Evolutionary conservation across 2,797 vertebrate genomes (phyloP).

Genomic region (Anguilla obscura): DNA sequence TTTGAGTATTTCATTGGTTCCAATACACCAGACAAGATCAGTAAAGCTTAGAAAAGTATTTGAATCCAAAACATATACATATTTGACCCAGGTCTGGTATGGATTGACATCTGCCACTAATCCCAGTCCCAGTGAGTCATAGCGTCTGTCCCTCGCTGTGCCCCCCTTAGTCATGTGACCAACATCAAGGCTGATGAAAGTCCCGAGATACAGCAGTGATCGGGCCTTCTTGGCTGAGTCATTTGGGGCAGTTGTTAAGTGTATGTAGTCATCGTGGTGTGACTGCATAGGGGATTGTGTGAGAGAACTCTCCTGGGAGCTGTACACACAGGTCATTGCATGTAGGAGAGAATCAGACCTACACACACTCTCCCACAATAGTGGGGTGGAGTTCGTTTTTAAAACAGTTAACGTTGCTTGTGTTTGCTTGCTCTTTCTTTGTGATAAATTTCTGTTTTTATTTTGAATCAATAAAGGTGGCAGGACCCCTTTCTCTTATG

Average conservation of each 20-base stretch:
- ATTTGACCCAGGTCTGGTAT: background rate
- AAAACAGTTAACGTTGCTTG: conserved; percentile 37
- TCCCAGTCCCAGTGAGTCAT: background rate
- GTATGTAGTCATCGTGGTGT: background rate
- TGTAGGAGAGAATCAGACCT: background rate
- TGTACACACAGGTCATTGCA: background rate
- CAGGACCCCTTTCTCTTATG: conserved; percentile 36
- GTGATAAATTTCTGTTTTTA: conserved; percentile 32
- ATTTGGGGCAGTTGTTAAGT: background rate
- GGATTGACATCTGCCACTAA: background rate
- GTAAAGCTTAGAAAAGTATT: no score
- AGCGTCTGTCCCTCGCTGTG: background rate
- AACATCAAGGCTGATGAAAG: background rate
- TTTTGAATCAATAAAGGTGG: conserved; percentile 39
- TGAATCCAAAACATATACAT: no score
- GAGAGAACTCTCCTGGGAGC: background rate
- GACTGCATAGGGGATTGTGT: background rate
- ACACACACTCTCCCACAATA: background rate
- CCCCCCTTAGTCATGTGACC: background rate
- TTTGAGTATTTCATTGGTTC: no score
- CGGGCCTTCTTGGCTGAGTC: background rate
- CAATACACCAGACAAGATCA: no score
- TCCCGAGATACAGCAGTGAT: background rate
- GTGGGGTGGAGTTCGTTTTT: conserved; percentile 5
- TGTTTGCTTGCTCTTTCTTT: conserved; percentile 35